Conservation (phyloP, 2,888 invertebrate species). For the Lottia scabra region DNA sequence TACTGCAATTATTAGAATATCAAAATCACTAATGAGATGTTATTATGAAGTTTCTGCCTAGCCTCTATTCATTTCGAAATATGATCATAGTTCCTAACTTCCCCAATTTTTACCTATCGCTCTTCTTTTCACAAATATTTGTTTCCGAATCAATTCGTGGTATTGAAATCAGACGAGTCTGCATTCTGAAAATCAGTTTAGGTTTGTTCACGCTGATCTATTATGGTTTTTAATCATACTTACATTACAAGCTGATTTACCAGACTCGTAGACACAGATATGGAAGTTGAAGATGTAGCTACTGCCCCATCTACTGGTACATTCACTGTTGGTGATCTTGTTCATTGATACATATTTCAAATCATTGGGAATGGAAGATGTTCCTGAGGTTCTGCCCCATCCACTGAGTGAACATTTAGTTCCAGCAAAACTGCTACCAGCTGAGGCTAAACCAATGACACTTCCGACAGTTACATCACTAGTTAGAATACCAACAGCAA, state of each 20-base stretch:
- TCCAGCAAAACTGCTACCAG: slow-evolving; percentile 12
- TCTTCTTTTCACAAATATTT: too few relatives aligned
- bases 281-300: slow-evolving; percentile 31
- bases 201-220: too few relatives aligned
- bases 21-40: too few relatives aligned
- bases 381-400: slow-evolving; percentile 35
- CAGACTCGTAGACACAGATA: slow-evolving; percentile 33
- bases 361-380: neutral
- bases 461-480: slow-evolving; percentile 18
- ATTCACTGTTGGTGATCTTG: slow-evolving; percentile 27
- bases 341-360: slow-evolving; percentile 34
- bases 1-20: too few relatives aligned
- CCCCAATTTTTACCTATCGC: too few relatives aligned
- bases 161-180: too few relatives aligned
- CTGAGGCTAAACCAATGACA: slow-evolving; percentile 18
- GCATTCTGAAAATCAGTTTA: too few relatives aligned
- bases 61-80: too few relatives aligned
- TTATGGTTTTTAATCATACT: slow-evolving; percentile 11
- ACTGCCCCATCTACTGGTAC: slow-evolving; percentile 25
- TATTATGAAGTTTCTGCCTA: too few relatives aligned
- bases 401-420: slow-evolving; percentile 33
- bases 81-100: too few relatives aligned
- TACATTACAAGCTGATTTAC: slow-evolving; percentile 37
- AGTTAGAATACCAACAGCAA: slow-evolving; percentile 31
- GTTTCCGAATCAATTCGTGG: too few relatives aligned